Evolutionary conservation across 2,797 vertebrate genomes (phyloP), one percentile per base, ranked within the genome.

Genomic region (Halcyon badia): DNA sequence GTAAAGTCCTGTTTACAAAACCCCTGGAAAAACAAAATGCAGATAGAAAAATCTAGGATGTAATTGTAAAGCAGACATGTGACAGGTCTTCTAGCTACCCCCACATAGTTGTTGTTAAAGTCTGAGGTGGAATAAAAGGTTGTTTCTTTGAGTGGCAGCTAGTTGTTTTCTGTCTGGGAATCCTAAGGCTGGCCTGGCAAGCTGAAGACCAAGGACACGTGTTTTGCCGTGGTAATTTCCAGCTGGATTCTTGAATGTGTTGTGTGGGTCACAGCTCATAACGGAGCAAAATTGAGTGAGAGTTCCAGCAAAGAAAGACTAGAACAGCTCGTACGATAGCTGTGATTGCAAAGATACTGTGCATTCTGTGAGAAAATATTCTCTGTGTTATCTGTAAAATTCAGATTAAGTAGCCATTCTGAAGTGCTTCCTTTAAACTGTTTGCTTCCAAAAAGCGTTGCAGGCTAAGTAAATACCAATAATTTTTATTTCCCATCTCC

Each of bases 401-500:
- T 96, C 92, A 96, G 94, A 95, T 96, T 96, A 96, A 97, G 90
- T 77, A 92, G 54, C 57, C 60, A 26, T 96, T 96, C 90, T 96
- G 96, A 97, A 95, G 95, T 91, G 94, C 71, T 96, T 87, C 81
- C 81, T 97, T 95, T 95, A 95, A 97, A 95, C 78, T 93, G 16
- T 87, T 95, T 66, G 58, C 94, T 97, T 97, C 90, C 73, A 79
- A 62, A 82, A 91, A 93, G 91, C 24, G 25, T 83, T 92, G 92
- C 90, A 75, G 86, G 70, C 94, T 78, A 65, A 91, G 78, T 97
- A 97, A 98, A 98, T 94, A 97, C 92, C 84, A 97, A 60, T 97
- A 95, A 94, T 96, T 98, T 83, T 96, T 96, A 97, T 90, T 97
- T 96, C 68, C 92, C 72, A 75, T 97, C 73, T 94, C 88, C 90